Base-by-base conservation (phyloP, 2,113 vertebrate species). In the Puffinus mauretanicus region DNA sequence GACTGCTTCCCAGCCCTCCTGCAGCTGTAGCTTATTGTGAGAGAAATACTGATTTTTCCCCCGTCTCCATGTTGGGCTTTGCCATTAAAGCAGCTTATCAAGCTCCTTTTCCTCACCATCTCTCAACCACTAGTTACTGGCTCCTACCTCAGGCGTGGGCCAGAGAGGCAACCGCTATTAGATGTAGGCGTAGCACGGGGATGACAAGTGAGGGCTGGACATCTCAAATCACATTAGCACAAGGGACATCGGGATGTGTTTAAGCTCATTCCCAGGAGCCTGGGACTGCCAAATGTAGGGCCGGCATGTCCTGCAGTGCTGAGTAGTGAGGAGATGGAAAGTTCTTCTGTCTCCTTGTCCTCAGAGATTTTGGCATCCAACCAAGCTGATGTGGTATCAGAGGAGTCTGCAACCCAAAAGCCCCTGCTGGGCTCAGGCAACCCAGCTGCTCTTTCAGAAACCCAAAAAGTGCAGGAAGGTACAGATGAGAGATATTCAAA, bases 131-230 rank as follows among this genome's bases (percentile, higher is more conserved):
- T 2, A 21, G 9, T 40, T 55, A 22, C 21, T 40, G 44, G 9
- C 36, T 49, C 20, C 38, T n/a, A 5, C 13, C n/a, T 60, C 58
- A 42, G 57, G 15, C 5, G 2, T 2, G 2, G 47, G 25, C 20
- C 62, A 60, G 34, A 67, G 44, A 29, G 4, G 20, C 3, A 3
- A 42, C 46, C 65, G 38, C 10, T 27, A 2, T 42, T 21, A 38
- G 14, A 67, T 22, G 10, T 18, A 34, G 46, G 25, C 0, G 0
- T 2, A n/a, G 60, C 6, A 0, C 25, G 36, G 55, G 38, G 40
- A 32, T 25, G 61, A 25, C 14, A 51, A 52, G 4, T 3, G 65
- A 58, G 69, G 27, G 25, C 42, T 66, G 5, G 0, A 18, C 27
- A 20, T 32, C 77, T 58, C 62, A 34, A 11, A 72, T 51, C 44